Evolutionary conservation across 2,113 vertebrate species (phyloP).

Genomic region (Turdus rufiventris): DNA sequence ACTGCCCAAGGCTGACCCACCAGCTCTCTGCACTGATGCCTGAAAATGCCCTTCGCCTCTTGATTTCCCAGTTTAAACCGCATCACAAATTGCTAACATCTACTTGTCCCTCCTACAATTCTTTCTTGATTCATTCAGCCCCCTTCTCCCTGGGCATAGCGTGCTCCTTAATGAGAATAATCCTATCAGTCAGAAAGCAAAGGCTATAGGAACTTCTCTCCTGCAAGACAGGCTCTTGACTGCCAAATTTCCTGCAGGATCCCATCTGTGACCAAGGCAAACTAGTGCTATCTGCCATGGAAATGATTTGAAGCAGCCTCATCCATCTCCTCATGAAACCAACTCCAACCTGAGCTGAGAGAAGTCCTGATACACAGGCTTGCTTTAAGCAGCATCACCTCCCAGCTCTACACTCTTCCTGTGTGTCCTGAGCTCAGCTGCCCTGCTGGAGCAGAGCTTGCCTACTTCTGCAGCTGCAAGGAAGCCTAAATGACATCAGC

Average conservation of each 20-base stretch:
- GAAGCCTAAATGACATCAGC: not conserved
- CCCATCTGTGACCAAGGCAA: not conserved
- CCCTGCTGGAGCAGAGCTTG: not conserved
- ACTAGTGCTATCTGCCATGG: not conserved
- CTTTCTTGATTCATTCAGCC: not conserved
- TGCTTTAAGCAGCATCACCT: not conserved
- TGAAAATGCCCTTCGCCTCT: not conserved
- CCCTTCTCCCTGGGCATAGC: not conserved
- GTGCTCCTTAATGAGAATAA: not conserved
- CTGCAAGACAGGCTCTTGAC: not conserved
- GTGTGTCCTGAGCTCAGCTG: not conserved
- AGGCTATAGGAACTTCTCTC: not conserved
- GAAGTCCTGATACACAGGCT: not conserved
- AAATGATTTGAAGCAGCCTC: not conserved
- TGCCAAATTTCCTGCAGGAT: not conserved
- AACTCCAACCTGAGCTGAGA: not conserved
- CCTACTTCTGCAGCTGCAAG: not conserved
- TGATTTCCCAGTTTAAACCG: not conserved
- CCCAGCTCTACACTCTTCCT: not conserved
- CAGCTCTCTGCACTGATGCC: not conserved
- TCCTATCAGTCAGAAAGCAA: not conserved
- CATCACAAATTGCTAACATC: not conserved
- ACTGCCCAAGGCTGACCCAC: not conserved
- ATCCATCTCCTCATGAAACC: not conserved
- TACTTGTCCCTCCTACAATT: not conserved